Percentiles rank a stretch among this genome's conserved stretches.
phyloP scores from a whole-genome alignment of 2,888 invertebrate species.

The Cantharis lateralis region DNA sequence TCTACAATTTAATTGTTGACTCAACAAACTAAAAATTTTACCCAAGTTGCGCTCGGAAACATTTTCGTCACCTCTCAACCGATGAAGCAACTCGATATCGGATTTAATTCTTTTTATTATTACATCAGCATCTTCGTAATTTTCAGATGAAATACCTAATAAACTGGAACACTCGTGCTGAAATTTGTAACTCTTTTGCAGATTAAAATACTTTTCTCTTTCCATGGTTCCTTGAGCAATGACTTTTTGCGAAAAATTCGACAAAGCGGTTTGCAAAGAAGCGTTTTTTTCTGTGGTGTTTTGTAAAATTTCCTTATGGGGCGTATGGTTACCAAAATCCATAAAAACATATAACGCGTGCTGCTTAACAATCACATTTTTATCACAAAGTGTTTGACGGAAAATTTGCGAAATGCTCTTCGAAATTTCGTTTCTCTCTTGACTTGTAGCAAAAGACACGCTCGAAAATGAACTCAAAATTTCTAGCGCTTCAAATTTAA shows the following conservation, averaged over 20 bases:
- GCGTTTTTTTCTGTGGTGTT: slow-evolving; percentile 10
- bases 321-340: slow-evolving; percentile 12
- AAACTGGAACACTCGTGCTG: slow-evolving; percentile 21
- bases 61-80: not conserved
- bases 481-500: slow-evolving; percentile 1
- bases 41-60: not conserved
- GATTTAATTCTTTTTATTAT: slow-evolving; percentile 8
- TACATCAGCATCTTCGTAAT: slow-evolving; percentile 5
- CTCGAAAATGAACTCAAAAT: slow-evolving; percentile 6
- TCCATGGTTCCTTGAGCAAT: not conserved
- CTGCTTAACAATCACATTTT: slow-evolving; percentile 28
- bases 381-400: slow-evolving; percentile 16
- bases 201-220: slow-evolving; percentile 1
- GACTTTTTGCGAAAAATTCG: slow-evolving; percentile 9
- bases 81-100: slow-evolving; percentile 4
- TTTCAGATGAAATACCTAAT: slow-evolving; percentile 10
- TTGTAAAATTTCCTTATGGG: slow-evolving; percentile 14
- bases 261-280: slow-evolving; percentile 4
- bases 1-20: not conserved
- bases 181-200: slow-evolving; percentile 10
- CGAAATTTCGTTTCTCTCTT: slow-evolving; percentile 14
- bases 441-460: not conserved
- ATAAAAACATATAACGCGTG: slow-evolving; percentile 23
- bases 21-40: slow-evolving; percentile 1
- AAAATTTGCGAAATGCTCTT: slow-evolving; percentile 24